A percentile compares a stretch with the other conserved stretches of the same genome.
Conservation (phyloP, 2,797 vertebrate species). For the Erpetoichthys calabaricus region DNA sequence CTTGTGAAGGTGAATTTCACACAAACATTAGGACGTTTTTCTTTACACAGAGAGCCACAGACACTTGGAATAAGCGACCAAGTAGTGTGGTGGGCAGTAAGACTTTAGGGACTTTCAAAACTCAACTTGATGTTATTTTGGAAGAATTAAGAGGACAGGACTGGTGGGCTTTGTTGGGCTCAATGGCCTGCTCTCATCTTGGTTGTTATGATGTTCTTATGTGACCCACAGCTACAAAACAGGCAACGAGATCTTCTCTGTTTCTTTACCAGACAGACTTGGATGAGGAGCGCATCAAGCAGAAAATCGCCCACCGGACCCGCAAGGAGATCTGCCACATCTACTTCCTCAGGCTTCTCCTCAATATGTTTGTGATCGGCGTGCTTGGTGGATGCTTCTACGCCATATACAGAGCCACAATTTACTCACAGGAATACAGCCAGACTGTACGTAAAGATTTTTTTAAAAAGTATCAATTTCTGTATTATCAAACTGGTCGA, state of each 20-base stretch:
- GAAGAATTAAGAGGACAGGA: too few species aligned
- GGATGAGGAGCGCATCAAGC: conserved; percentile 76
- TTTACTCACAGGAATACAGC: conserved; percentile 60
- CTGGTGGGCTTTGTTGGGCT: too few species aligned
- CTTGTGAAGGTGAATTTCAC: too few species aligned
- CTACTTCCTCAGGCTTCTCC: conserved; percentile 58
- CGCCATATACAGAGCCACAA: conserved; percentile 70
- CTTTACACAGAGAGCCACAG: too few species aligned
- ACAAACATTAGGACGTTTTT: too few species aligned
- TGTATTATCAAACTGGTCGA: background rate
- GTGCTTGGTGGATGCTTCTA: conserved; percentile 76
- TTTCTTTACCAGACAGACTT: conserved; percentile 61
- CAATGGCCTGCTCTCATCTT: too few species aligned
- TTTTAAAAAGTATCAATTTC: background rate
- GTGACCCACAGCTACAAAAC: too few species aligned
- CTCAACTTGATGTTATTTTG: too few species aligned
- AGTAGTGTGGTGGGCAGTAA: too few species aligned
- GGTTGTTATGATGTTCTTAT: too few species aligned
- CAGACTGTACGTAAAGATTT: conserved; percentile 33
- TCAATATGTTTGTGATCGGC: conserved; percentile 71
- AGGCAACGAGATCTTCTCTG: background rate
- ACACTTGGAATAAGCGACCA: too few species aligned
- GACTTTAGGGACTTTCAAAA: too few species aligned
- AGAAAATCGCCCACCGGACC: conserved; percentile 69
- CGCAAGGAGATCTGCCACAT: conserved; percentile 60